Evolutionary conservation across 1,140 invertebrate genomes (phyloP), one percentile per base, ranked within the genome.

Genomic region (Eulimnadia texana): DNA sequence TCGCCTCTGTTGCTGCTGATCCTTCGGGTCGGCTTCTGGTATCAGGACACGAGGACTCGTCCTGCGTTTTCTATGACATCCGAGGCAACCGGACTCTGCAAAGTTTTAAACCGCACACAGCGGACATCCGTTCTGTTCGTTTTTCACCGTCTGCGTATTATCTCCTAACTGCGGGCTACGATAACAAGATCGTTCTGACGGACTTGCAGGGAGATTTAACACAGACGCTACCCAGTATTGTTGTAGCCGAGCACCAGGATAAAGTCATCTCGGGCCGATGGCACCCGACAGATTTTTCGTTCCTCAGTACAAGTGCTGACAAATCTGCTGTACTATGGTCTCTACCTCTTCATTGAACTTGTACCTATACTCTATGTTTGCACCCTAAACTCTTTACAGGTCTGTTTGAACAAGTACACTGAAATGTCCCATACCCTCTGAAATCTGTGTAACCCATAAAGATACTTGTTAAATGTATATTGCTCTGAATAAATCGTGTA

Each of bases 111-210:
- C 92, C 94, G 3, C 96, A 99, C 74, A 81, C 83, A 0, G 81
- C 88, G 16, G 96, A 99, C 70, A 89, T 97, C 51, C 80, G 93
- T 66, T 94, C 90, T 50, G 92, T 98, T 49, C 79, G 95, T 23
- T 98, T 99, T 72, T 97, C 93, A 13, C 93, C 93, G 33, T 95
- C 92, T 42, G 93, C 94, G 0, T 98, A 95, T 73, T 99, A 98
- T 71, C 77, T 99, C 51, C 80, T 99, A 27, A 93, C 93, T 0
- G 93, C 84, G n/a, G 94, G 94, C 11, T 99, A 99, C 70, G 96
- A 99, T 70, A 90, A 92, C 67, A 88, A 90, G 66, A 80, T 96
- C 2, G 88, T 93, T n/a, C 82, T 97, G 0, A 95, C 93, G 0
- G 93, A 98, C 76, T 73, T 98, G 29, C 93, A 98, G 82, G 93